Evolutionary conservation across 2,888 invertebrate genomes (phyloP), one percentile per base, ranked within the genome.

Genomic region (Diogma glabrata): DNA sequence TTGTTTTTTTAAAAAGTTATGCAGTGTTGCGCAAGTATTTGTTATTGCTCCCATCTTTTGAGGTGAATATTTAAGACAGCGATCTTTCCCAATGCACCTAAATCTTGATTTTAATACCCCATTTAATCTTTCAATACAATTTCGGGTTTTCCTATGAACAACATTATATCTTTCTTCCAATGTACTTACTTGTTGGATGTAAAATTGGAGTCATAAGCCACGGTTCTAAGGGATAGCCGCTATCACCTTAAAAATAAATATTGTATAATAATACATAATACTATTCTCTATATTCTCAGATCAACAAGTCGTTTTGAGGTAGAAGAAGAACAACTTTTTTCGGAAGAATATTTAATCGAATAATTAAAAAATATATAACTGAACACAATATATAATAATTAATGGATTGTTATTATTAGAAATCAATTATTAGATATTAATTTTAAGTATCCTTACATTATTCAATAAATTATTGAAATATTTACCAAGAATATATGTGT

Each of bases 111-210:
- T 45, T 2, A 45, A 5, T 4, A 45, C 45, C 2, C 45, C 45
- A 45, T 45, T 45, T 14, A 45, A 16, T n/a, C 45, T 23, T 16
- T 45, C 45, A 23, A 45, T 23, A 8, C 45, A 45, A 23, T 23
- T 45, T 23, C 45, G 20, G 14, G 14, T 23, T 45, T 4, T 14
- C 2, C 23, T 10, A 14, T 45, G 45, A 1, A 6, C 14, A 4
- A n/a, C 24, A 45, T 45, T 45, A 23, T 45, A 45, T n/a, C 22
- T 3, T 4, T 45, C 23, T 14, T 45, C 45, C 3, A 2, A n/a
- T n/a, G n/a, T n/a, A n/a, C 1, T 12, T 23, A 43, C 12, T 43
- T 8, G 43, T 4, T 17, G 43, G 43, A 20, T 43, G 19, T 20
- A n/a, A 14, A 22, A 43, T 43, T 9, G 43, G 43, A 8, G 2